A percentile compares a stretch with the other conserved stretches of the same genome.
These are phyloP conservation scores for Dunckerocampus dactyliophorus DNA, from an alignment of 2,113 vertebrate species.

Conservation along the genomic window DNA sequence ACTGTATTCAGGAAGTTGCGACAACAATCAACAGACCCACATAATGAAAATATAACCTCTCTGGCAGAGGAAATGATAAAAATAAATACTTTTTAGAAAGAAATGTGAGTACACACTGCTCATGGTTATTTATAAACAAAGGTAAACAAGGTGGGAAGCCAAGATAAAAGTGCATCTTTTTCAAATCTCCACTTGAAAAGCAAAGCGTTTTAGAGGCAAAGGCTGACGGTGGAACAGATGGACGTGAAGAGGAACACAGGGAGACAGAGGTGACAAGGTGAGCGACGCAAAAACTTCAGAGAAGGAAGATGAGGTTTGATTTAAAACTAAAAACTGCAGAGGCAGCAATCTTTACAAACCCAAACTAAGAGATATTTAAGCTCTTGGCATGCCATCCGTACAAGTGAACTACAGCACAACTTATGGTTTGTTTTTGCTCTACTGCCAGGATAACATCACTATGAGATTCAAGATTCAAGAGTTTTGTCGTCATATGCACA, in stretches of 20 bases:
- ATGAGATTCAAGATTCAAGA: too few relatives aligned
- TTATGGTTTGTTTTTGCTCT: neutral
- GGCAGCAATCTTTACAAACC: constrained; percentile 8
- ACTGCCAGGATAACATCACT: too few relatives aligned
- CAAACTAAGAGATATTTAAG: constrained; percentile 14
- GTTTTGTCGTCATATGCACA: too few relatives aligned
- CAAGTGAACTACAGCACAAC: neutral
- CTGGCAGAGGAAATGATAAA: neutral
- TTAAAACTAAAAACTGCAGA: constrained; percentile 27
- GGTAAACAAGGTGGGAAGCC: neutral
- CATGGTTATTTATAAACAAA: constrained; percentile 13
- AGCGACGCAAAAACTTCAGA: constrained; percentile 37
- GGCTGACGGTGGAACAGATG: constrained; percentile 52
- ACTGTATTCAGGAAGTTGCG: neutral
- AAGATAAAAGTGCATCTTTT: constrained; percentile 16
- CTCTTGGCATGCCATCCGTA: constrained; percentile 39
- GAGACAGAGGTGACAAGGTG: constrained; percentile 45
- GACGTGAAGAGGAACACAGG: constrained; percentile 40
- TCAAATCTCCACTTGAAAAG: constrained; percentile 30
- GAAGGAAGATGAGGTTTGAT: constrained; percentile 27
- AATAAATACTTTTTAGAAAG: constrained; percentile 2
- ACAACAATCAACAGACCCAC: neutral
- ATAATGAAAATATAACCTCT: neutral
- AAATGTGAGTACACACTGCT: constrained; percentile 9
- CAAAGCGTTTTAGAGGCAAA: constrained; percentile 29